Evolutionary conservation across 2,113 vertebrate genomes (phyloP), one percentile per base, ranked within the genome.

Genomic region (Onychostoma macrolepis): DNA sequence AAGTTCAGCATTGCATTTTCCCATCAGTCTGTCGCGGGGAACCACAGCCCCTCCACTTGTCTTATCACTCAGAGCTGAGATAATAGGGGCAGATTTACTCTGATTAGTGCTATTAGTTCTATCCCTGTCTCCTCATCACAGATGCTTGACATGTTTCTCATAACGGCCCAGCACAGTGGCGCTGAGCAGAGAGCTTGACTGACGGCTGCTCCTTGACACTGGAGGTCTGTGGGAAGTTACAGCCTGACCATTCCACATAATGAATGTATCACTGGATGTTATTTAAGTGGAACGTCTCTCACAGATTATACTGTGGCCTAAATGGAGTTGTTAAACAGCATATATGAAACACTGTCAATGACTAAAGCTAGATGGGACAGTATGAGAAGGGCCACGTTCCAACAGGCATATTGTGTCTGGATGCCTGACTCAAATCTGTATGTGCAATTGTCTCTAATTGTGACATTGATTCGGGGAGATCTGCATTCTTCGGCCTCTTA

Each of bases 401-500:
- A 89, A 91, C 85, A 77, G 90, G 74, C 83, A 89, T 89, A 90
- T 92, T 93, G 88, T 85, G 89, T 93, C 89, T 89, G 84, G 86
- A 87, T 88, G 76, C 86, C 85, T 84, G 85, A 80, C 89, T 90
- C 86, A 85, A 80, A 91, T 91, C 87, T 89, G 79, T 82, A 36
- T 83, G 79, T 88, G 88, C 92, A 94, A 94, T 94, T 93, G 92
- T 92, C 93, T 91, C 92, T 94, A 91, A 95, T 96, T 94, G 92
- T 91, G 94, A 93, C 91, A 91, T 90, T 89, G 92, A 94, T 92
- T 94, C 86, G 87, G 89, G 82, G 89, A 89, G 91, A 90, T 92
- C 92, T 89, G 91, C 95, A 96, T 96, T 95, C 95, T 94, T 90
- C 71, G 89, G 92, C 89, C 89, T 94, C 93, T 94, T 93, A 94